Evolutionary conservation across 2,888 invertebrate genomes (phyloP), one percentile per base, ranked within the genome.

Genomic region (Melieria picta): DNA sequence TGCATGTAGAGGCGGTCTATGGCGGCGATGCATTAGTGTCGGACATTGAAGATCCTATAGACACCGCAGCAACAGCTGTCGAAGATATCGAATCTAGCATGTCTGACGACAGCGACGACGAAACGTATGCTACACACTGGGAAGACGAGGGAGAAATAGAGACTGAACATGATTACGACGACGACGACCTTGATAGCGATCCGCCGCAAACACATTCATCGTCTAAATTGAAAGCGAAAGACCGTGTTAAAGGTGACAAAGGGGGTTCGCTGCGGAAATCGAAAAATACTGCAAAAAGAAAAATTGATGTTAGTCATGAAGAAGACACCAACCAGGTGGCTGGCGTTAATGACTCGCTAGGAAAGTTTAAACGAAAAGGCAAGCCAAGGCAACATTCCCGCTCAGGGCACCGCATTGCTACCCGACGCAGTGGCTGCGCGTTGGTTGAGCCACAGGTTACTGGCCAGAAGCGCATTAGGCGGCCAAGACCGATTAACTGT

Each of bases 401-500:
- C 45, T 4, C 30, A 50, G 11, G 62, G 61, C 48, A 58, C 65
- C 11, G 63, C 55, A 45, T 69, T 42, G 30, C 30, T 30, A 30
- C 30, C 2, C 30, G 30, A 30, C 30, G 30, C 30, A 30, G 30
- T 30, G 30, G 2, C 3, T 2, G 30, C 30, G 30, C 30, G 30
- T 30, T 30, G 30, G 30, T 30, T 30, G 30, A 30, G 30, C 30
- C 30, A 3, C 30, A 30, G 30, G 30, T 30, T 30, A 30, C 30
- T 30, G 30, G 69, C 72, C 1, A 61, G 69, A 5, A 46, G 10
- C 1, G 72, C 65, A 6, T 55, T 46, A 13, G 43, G 11, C 68
- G 48, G 58, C 75, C 75, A 11, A 75, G 72, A 63, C 73, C 72
- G 7, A 61, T 67, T 5, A 63, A 58, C 64, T 78, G 78, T 64